Conservation (phyloP, 2,113 vertebrate genomes). For the Prolemur simus region DNA sequence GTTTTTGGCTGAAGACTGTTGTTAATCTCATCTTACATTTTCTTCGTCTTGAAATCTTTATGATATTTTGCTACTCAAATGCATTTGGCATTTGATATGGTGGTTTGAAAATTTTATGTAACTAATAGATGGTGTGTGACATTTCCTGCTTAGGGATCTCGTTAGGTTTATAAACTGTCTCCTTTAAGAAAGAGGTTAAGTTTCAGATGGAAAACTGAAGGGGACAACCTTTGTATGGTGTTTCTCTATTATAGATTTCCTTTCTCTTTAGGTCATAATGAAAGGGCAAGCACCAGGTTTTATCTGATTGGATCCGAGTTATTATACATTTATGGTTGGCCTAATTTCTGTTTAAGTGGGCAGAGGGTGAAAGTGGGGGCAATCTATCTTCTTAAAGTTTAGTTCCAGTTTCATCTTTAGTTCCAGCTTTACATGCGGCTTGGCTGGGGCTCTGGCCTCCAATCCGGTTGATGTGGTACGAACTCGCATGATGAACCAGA, state of each 20-base stretch:
- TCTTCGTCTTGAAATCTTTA: slow-evolving; percentile 34
- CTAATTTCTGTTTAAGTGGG: neutral
- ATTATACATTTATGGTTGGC: slow-evolving; percentile 23
- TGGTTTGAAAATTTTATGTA: slow-evolving; percentile 37
- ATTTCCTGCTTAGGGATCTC: slow-evolving; percentile 19
- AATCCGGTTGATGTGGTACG: slow-evolving; percentile 96
- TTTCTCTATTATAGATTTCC: slow-evolving; percentile 23
- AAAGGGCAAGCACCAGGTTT: slow-evolving; percentile 22
- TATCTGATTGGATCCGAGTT: slow-evolving; percentile 18
- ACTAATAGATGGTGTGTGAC: neutral
- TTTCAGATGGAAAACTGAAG: slow-evolving; percentile 39
- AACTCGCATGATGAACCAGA: slow-evolving; percentile 98
- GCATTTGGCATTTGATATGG: neutral
- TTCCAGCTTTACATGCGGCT: slow-evolving; percentile 93
- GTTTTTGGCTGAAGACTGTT: slow-evolving; percentile 24
- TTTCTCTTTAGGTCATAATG: slow-evolving; percentile 51
- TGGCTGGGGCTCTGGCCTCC: slow-evolving; percentile 93
- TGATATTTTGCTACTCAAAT: slow-evolving; percentile 30
- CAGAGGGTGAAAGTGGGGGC: neutral
- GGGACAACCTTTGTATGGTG: neutral
- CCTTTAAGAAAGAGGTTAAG: neutral
- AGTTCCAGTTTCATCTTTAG: slow-evolving; percentile 73
- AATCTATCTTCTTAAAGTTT: slow-evolving; percentile 16
- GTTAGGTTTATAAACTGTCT: slow-evolving; percentile 21
- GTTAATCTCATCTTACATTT: neutral